These are phyloP conservation scores for Acleris cristana DNA, from an alignment of 2,888 invertebrate species.

Conservation along the genomic window DNA sequence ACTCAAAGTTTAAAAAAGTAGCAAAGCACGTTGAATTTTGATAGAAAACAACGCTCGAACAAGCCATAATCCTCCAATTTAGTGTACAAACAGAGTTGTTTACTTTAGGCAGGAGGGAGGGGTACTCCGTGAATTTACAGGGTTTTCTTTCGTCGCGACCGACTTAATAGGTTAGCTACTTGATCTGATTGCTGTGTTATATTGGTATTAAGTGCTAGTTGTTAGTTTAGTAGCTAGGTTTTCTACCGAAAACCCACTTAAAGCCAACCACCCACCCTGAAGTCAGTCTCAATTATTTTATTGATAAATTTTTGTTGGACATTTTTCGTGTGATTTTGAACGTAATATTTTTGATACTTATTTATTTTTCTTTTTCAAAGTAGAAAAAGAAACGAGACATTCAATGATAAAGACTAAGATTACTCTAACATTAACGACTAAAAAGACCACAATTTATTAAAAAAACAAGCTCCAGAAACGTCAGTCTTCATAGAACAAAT, in stretches of 20 bases:
- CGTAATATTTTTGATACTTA: too few species aligned
- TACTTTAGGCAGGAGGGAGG: conserved; percentile 43
- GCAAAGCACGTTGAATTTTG: conserved; percentile 37
- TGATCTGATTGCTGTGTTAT: conserved; percentile 13
- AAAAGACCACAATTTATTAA: too few species aligned
- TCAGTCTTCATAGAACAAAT: neutral
- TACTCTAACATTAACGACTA: too few species aligned
- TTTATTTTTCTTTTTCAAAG: too few species aligned
- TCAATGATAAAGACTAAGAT: too few species aligned
- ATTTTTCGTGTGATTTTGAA: too few species aligned
- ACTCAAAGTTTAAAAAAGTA: conserved; percentile 37
- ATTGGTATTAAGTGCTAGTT: neutral
- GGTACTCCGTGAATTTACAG: conserved; percentile 41
- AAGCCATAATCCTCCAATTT: conserved; percentile 63
- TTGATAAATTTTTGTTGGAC: too few species aligned
- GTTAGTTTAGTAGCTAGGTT: neutral
- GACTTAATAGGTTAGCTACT: conserved; percentile 38
- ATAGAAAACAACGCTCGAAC: conserved; percentile 45
- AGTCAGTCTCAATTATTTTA: too few species aligned
- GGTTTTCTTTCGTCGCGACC: conserved; percentile 43
- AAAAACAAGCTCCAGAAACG: too few species aligned
- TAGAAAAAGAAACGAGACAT: too few species aligned
- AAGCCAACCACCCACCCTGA: too few species aligned
- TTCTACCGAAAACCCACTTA: too few species aligned
- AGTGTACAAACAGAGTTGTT: conserved; percentile 60